Conservation (phyloP, 2,113 vertebrate genomes). For the Grammomys dolichurus region DNA sequence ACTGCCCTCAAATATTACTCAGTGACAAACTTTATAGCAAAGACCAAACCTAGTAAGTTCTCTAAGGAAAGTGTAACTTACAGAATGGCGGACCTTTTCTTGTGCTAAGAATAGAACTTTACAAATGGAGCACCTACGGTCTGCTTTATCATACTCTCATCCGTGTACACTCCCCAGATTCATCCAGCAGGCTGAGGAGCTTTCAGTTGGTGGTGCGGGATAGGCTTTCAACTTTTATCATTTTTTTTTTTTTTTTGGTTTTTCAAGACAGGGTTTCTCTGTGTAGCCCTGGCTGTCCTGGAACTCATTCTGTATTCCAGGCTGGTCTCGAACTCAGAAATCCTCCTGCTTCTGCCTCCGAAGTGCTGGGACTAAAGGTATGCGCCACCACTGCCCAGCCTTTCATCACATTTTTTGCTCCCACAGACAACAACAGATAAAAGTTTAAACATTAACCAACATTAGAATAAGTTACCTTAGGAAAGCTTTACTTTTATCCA, state of each 20-base stretch:
- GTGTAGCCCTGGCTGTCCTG: too few relatives aligned
- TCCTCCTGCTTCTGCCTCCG: too few relatives aligned
- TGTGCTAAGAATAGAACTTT: background rate
- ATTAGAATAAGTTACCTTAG: constrained; percentile 8
- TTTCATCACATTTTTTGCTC: constrained; percentile 50
- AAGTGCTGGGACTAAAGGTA: too few relatives aligned
- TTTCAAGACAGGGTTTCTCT: too few relatives aligned
- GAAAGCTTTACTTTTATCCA: constrained; percentile 31
- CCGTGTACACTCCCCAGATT: background rate
- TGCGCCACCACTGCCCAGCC: background rate
- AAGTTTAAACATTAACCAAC: constrained; percentile 36
- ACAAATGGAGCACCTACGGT: background rate
- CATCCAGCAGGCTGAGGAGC: background rate
- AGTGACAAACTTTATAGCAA: background rate
- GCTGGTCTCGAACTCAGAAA: too few relatives aligned
- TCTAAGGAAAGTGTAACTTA: background rate
- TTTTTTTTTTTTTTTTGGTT: background rate
- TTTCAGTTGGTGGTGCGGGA: background rate
- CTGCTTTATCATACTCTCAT: background rate
- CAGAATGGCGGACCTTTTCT: constrained; percentile 25
- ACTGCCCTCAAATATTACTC: background rate
- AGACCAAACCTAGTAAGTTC: constrained; percentile 11
- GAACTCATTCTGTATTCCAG: too few relatives aligned
- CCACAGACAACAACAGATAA: constrained; percentile 39
- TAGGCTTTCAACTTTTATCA: constrained; percentile 40